Conservation (phyloP, 2,888 invertebrate genomes). For the Leptopilina myrica region DNA sequence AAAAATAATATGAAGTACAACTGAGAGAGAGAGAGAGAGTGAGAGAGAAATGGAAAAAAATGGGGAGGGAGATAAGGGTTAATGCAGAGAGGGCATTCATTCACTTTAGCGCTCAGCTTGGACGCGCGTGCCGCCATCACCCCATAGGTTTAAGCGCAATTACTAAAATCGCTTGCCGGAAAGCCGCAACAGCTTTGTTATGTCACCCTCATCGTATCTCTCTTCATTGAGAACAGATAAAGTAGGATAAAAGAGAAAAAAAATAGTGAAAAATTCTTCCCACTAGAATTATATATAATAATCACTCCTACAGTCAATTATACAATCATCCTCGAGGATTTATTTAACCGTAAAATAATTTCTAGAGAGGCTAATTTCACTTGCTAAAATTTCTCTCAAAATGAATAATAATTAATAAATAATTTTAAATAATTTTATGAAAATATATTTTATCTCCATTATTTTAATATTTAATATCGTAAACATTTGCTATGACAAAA, state of each 20-base stretch:
- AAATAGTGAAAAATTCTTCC: neutral
- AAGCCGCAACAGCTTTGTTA: constrained; percentile 63
- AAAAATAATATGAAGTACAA: constrained; percentile 40
- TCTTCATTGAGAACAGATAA: neutral
- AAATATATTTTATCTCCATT: no score
- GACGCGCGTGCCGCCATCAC: constrained; percentile 69
- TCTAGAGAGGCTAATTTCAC: no score
- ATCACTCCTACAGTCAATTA: neutral
- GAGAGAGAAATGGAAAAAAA: constrained; percentile 42
- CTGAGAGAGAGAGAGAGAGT: constrained; percentile 20
- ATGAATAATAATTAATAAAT: no score
- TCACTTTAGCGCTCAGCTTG: constrained; percentile 49
- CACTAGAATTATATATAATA: neutral
- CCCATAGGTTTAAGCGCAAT: constrained; percentile 71
- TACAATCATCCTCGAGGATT: neutral
- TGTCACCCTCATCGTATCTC: constrained; percentile 67
- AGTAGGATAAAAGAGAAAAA: neutral
- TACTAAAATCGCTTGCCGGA: constrained; percentile 70
- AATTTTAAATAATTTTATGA: no score
- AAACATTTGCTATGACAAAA: no score
- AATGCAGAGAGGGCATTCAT: constrained; percentile 57
- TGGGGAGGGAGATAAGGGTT: constrained; percentile 55
- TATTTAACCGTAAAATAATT: no score
- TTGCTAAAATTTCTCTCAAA: no score
- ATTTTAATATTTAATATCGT: no score